Evolutionary conservation across 2,113 vertebrate genomes (phyloP).

Genomic region (Arvicanthis niloticus): DNA sequence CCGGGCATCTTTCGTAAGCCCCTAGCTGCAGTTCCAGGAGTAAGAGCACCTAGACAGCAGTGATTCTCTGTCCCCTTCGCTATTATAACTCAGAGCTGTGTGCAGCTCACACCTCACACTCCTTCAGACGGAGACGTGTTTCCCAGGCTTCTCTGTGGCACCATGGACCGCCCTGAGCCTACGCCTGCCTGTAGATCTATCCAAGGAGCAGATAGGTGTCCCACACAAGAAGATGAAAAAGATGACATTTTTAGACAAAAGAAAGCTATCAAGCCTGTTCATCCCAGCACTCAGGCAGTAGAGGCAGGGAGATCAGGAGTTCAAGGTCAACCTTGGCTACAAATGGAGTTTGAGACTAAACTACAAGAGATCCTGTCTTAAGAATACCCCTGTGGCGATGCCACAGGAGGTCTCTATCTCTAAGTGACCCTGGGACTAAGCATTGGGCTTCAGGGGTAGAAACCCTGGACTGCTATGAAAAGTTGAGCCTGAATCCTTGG

Average conservation of each 20-base stretch:
- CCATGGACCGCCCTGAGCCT: not conserved
- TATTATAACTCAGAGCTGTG: not conserved
- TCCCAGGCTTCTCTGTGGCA: not conserved
- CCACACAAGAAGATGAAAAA: not conserved
- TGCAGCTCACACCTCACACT: not conserved
- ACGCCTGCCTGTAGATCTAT: not conserved
- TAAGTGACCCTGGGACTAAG: not conserved
- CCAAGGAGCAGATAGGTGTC: not conserved
- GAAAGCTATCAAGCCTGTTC: not conserved
- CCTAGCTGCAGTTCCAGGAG: not conserved
- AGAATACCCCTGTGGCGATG: not conserved
- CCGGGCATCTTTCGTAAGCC: not conserved
- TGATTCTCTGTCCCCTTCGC: not conserved
- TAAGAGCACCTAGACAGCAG: not conserved
- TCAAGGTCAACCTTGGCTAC: not conserved
- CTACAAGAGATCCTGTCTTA: not conserved
- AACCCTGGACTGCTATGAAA: not conserved
- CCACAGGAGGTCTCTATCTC: not conserved
- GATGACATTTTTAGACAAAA: constrained; percentile 23
- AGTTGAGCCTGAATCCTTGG: not conserved
- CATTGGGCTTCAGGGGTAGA: not conserved
- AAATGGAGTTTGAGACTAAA: not conserved
- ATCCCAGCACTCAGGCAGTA: not conserved
- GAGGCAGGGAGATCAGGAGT: not conserved
- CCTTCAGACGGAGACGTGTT: not conserved